Evolutionary conservation across 2,888 invertebrate species (phyloP), one percentile per base, ranked within the genome.

Genomic region (Epistrophella euchroma): DNA sequence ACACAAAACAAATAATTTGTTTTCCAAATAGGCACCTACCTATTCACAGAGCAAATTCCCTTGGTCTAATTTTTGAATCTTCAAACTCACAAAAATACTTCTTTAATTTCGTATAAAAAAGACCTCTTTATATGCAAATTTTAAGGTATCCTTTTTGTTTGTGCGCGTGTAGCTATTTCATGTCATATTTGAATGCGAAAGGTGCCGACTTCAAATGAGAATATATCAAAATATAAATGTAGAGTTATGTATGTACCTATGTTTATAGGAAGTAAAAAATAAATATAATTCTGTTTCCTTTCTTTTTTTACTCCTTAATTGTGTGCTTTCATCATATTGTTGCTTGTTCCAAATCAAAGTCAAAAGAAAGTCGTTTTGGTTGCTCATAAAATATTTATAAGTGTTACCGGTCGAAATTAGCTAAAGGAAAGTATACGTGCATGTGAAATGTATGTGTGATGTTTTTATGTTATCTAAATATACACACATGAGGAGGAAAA

Each of bases 361-460:
- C 60, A 56, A 73, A 47, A 73, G 78, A 73, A 83, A 78, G 68
- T 74, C 73, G 70, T 78, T 73, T 40, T 9, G 28, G 28, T 37
- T 70, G 25, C 78, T 83, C 73, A 83, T 83, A 62, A 83, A 83
- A 78, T 78, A 83, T 83, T 83, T 70, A 83, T 78, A 73, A 56
- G 52, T 19, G 58, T 73, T 60, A 68, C 71, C 60, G 72, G 40
- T 43, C 64, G 35, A 72, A 82, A 75, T 56, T 75, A 62, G 45
- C 55, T 35, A 22, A 0, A 40, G 68, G 35, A 52, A 40, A 64
- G 70, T 32, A 19, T 37, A 19, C 6, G 11, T 25, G 25, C 15
- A n/a, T 43, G 37, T 3, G 22, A 7, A 32, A 28, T 32, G 32
- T 32, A n/a, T 37, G 37, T 37, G 37, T 3, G 17, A 17, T 45